A percentile compares a stretch with the other conserved stretches of the same genome.
These are phyloP conservation scores for Tringa solitaria DNA, from an alignment of 2,113 vertebrate genomes.

Conservation along the genomic window DNA sequence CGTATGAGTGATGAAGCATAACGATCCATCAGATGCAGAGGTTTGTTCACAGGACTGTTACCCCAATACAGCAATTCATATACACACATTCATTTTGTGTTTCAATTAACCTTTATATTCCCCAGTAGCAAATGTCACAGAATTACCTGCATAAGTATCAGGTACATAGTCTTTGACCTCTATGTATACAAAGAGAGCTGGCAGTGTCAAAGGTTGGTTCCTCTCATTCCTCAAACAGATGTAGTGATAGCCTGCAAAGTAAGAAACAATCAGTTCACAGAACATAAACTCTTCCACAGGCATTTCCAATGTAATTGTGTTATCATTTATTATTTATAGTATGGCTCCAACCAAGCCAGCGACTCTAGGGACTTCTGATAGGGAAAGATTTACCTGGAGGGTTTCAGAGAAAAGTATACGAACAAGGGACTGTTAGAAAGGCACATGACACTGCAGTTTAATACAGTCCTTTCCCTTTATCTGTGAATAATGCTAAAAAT, in stretches of 20 bases:
- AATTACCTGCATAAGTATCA: constrained; percentile 92
- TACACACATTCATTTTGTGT: neutral
- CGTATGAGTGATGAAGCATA: neutral
- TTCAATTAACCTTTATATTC: neutral
- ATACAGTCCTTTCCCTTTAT: neutral
- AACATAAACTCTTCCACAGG: neutral
- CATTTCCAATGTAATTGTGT: neutral
- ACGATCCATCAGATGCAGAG: neutral
- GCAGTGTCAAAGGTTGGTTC: constrained; percentile 89
- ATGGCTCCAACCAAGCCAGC: neutral
- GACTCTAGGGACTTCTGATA: neutral
- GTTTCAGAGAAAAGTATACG: neutral
- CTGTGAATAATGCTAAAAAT: neutral
- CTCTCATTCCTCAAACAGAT: constrained; percentile 93
- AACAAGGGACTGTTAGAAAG: neutral
- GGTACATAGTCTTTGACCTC: constrained; percentile 98
- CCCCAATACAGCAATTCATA: neutral
- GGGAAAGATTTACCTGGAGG: neutral
- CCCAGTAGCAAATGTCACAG: neutral
- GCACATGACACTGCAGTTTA: neutral
- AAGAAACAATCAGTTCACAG: neutral
- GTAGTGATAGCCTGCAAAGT: constrained; percentile 89
- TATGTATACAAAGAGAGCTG: constrained; percentile 93
- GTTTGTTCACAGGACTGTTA: neutral
- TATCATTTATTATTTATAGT: neutral